These are phyloP conservation scores for Pseudomyrmex cubaensis DNA, from an alignment of 1,140 invertebrate genomes.

Conservation along the genomic window DNA sequence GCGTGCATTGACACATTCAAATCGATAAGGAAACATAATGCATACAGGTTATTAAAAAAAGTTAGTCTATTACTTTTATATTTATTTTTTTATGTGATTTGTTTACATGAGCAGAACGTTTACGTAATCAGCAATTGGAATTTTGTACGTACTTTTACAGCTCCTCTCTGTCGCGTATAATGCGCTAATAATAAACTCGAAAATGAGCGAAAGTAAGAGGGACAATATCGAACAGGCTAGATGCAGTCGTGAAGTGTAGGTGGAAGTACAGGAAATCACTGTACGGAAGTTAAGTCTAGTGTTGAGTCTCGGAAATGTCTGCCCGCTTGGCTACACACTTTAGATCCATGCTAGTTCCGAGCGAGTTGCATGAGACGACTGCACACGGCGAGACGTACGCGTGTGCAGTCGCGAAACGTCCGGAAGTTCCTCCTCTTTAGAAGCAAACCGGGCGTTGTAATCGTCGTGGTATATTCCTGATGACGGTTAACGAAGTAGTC, in stretches of 20 bases:
- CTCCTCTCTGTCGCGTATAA: background rate
- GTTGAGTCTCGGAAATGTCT: conserved; percentile 40
- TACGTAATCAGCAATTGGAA: too few species aligned
- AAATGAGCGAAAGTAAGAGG: background rate
- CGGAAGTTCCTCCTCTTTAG: conserved; percentile 53
- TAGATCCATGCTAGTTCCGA: conserved; percentile 66
- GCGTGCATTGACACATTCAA: background rate
- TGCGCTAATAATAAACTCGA: conserved; percentile 40
- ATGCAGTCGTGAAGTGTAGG: conserved; percentile 28
- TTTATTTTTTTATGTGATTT: too few species aligned
- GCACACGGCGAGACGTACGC: conserved; percentile 72
- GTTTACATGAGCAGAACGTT: too few species aligned
- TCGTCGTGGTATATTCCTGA: conserved; percentile 24
- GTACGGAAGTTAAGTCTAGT: conserved; percentile 18
- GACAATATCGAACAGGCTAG: conserved; percentile 18
- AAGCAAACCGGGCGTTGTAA: conserved; percentile 14
- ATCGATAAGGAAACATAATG: background rate
- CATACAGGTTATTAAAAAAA: background rate
- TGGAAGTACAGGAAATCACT: conserved; percentile 1
- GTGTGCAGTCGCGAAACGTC: conserved; percentile 69
- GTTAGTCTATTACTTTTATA: background rate
- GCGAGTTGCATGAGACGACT: conserved; percentile 71
- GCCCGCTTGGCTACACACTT: conserved; percentile 63
- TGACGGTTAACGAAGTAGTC: conserved; percentile 50
- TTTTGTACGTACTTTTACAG: too few species aligned